Evolutionary conservation across 2,797 vertebrate species (phyloP), one percentile per base, ranked within the genome.

Genomic region (Tenualosa ilisha): DNA sequence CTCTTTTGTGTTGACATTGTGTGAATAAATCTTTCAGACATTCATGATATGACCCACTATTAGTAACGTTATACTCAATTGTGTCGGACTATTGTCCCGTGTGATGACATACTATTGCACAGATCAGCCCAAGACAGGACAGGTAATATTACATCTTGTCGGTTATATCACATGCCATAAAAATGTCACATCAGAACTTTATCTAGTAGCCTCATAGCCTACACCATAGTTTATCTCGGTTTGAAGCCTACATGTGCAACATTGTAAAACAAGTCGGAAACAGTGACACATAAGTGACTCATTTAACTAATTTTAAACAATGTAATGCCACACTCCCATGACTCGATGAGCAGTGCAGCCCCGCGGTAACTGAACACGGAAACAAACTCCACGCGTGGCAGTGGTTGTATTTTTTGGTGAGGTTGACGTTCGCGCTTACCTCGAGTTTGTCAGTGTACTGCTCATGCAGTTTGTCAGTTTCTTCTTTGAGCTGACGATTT

Each of bases 401-500:
- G 3, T 53, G 15, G 56, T 24, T 1, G 3, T 75, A 15, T 2
- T 6, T 40, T 75, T 75, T 9, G 26, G 31, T 12, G 24, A 26
- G 4, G 11, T 72, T 72, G 2, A 17, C 65, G 31, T 11, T 40
- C 93, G 12, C 26, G 2, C 93, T 94, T 91, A 96, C 96, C 96
- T 96, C 95, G 61, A 96, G 87, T 81, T 91, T 94, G 86, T 92
- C 92, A 0, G 91, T 85, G 93, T 94, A 95, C 12, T 94, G 90
- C 6, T 94, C 93, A 8, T 94, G 92, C 7, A 96, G 90, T 83
- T 90, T 87, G 2, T 93, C 92, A 85, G 90, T 92, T 85, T 93
- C 89, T 37, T 95, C 94, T 68, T 95, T 96, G 24, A 96, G 37
- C 89, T 95, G 93, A 43, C 92, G 92, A 90, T 96, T 96, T 87